These are phyloP conservation scores for Xylota sylvarum DNA, from an alignment of 2,888 invertebrate species.

Conservation along the genomic window DNA sequence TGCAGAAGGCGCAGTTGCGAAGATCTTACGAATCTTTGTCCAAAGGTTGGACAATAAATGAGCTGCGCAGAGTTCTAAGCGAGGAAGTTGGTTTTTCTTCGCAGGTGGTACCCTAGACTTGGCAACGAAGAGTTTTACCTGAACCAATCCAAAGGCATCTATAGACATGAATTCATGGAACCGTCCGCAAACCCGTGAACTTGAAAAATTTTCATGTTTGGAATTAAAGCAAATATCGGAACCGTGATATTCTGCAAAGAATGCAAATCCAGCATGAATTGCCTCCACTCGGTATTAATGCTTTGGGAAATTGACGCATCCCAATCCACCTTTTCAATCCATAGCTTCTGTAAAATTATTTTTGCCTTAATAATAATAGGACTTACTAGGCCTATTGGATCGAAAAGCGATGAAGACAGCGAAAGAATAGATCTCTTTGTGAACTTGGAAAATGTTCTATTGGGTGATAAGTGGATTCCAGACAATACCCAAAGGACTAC, in stretches of 20 bases:
- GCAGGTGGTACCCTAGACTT: constrained; percentile 72
- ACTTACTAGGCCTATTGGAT: constrained; percentile 53
- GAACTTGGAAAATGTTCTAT: constrained; percentile 8
- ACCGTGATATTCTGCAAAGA: constrained; percentile 14
- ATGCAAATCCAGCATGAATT: constrained; percentile 22
- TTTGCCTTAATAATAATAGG: constrained; percentile 66
- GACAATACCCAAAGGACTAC: too few relatives aligned
- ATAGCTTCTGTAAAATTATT: constrained; percentile 71
- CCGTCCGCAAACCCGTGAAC: constrained; percentile 38
- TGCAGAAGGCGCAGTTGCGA: too few relatives aligned
- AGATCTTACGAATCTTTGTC: too few relatives aligned
- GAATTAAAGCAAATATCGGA: constrained; percentile 24
- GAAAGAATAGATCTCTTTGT: constrained; percentile 36
- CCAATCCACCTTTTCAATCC: constrained; percentile 58
- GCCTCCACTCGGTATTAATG: constrained; percentile 22
- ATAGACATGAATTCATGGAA: constrained; percentile 21
- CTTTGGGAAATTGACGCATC: constrained; percentile 41
- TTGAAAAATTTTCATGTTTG: background rate
- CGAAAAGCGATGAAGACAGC: too few relatives aligned
- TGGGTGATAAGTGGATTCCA: too few relatives aligned
- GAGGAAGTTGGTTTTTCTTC: constrained; percentile 63
- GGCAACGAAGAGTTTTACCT: too few relatives aligned
- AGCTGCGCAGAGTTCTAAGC: constrained; percentile 65
- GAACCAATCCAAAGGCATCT: too few relatives aligned
- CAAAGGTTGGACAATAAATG: too few relatives aligned